phyloP scores from a whole-genome alignment of 2,113 vertebrate genomes.

The Bubalus kerabau region DNA sequence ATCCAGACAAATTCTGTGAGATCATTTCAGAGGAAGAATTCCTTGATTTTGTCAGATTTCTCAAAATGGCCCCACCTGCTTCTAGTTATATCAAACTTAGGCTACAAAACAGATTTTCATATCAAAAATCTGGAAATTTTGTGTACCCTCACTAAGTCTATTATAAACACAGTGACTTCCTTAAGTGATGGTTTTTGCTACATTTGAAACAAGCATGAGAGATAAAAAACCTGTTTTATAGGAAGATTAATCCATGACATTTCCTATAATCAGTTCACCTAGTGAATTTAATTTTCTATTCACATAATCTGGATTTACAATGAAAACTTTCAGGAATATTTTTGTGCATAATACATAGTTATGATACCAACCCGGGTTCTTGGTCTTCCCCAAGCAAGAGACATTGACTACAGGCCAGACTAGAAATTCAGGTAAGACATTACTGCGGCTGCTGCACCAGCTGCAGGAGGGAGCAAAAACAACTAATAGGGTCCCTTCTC shows the following conservation, averaged over 20 bases:
- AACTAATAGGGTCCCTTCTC: not conserved
- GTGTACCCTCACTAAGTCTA: not conserved
- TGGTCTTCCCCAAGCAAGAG: not conserved
- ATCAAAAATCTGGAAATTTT: not conserved
- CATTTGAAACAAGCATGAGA: not conserved
- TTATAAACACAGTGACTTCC: not conserved
- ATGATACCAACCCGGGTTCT: not conserved
- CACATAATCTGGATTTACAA: not conserved
- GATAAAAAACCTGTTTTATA: not conserved
- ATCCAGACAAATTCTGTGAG: not conserved
- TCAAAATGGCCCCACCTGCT: not conserved
- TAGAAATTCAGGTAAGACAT: not conserved
- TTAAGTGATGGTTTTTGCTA: not conserved
- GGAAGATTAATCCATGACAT: not conserved
- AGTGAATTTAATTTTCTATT: slow-evolving; percentile 10
- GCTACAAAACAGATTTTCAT: not conserved
- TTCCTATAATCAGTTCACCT: not conserved
- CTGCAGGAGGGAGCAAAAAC: not conserved
- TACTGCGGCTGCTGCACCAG: not conserved
- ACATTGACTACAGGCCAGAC: not conserved
- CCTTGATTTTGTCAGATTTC: not conserved
- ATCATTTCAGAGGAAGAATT: not conserved
- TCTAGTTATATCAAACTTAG: not conserved
- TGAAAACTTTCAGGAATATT: not conserved
- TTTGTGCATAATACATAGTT: not conserved